Evolutionary conservation across 2,113 vertebrate genomes (phyloP).

Genomic region (Empidonax alnorum): DNA sequence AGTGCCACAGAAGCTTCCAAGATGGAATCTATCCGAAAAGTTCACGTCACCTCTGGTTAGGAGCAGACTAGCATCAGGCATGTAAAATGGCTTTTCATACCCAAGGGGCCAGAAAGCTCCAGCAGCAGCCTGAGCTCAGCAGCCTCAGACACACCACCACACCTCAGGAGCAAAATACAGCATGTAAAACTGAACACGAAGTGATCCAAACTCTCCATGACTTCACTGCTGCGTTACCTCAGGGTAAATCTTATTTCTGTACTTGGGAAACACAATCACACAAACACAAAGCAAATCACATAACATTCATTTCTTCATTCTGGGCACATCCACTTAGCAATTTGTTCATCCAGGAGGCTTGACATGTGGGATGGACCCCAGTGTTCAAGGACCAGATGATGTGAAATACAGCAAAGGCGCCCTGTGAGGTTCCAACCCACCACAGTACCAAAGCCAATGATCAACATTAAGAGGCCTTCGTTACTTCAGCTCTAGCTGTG

Average conservation of each 20-base stretch:
- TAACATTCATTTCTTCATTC: background rate
- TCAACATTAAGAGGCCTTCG: background rate
- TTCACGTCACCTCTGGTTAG: conserved; percentile 22
- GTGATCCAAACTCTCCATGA: conserved; percentile 26
- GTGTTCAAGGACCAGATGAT: background rate
- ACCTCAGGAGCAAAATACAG: background rate
- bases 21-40: conserved; percentile 16
- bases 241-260: background rate
- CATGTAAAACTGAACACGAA: background rate
- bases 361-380: fast-evolving
- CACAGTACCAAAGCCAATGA: background rate
- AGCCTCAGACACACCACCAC: background rate
- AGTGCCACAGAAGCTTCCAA: background rate
- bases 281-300: background rate
- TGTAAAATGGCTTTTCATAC: background rate
- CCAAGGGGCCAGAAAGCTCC: background rate
- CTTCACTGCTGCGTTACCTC: background rate
- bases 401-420: background rate
- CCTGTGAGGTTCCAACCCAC: background rate
- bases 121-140: background rate
- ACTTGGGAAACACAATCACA: background rate
- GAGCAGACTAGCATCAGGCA: conserved; percentile 7
- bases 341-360: background rate
- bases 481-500: background rate
- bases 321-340: fast-evolving